These are phyloP conservation scores for Xenus cinereus DNA, from an alignment of 2,113 vertebrate genomes.

Conservation along the genomic window DNA sequence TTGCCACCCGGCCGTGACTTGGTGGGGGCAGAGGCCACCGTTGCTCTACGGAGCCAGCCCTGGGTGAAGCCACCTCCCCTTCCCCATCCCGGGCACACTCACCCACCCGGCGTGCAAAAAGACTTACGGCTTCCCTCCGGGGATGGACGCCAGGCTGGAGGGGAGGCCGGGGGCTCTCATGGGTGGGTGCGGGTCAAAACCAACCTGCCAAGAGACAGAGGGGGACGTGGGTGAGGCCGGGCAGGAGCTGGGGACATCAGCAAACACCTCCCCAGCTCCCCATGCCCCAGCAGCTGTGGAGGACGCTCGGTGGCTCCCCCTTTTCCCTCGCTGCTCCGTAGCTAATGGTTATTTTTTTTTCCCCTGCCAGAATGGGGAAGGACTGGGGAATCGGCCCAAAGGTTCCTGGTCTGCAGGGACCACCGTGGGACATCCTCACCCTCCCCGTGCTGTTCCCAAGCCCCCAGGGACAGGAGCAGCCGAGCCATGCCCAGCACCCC, in stretches of 20 bases:
- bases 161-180: constrained; percentile 91
- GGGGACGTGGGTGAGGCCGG: background rate
- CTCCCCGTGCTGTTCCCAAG: fast-evolving
- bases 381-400: background rate
- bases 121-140: constrained; percentile 94
- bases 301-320: fast-evolving
- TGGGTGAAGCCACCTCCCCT: background rate
- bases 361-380: too few relatives aligned
- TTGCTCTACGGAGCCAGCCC: too few relatives aligned
- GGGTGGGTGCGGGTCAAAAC: constrained; percentile 89
- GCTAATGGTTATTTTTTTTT: fast-evolving
- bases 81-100: fast-evolving
- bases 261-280: background rate
- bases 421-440: fast-evolving
- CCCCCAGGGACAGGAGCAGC: background rate
- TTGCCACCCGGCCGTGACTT: fast-evolving
- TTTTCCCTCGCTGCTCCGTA: background rate
- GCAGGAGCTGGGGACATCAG: fast-evolving
- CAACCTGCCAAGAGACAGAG: constrained; percentile 73
- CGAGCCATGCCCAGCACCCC: fast-evolving
- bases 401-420: background rate
- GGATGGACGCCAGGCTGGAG: constrained; percentile 89
- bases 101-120: fast-evolving
- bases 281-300: fast-evolving
- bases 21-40: too few relatives aligned